These are phyloP conservation scores for Pseudococcus jackbeardsleyi DNA, from an alignment of 2,888 invertebrate species.

Conservation along the genomic window DNA sequence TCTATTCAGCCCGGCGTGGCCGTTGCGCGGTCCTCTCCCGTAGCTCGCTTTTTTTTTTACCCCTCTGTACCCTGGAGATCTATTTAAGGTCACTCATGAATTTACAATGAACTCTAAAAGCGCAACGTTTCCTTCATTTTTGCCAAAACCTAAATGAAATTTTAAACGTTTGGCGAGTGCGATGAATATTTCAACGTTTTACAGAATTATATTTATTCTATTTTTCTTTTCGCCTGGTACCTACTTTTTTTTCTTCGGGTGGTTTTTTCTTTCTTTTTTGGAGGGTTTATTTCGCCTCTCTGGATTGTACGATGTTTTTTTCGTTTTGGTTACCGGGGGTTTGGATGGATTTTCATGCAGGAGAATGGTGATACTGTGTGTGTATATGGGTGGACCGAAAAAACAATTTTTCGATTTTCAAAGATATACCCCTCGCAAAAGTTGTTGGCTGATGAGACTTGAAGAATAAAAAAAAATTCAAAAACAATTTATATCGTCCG, in stretches of 20 bases:
- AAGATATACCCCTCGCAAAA: too few relatives aligned
- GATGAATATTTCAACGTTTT: constrained; percentile 41
- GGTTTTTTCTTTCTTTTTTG: background rate
- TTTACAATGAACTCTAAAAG: constrained; percentile 51
- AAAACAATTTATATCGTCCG: too few relatives aligned
- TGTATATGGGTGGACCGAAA: too few relatives aligned
- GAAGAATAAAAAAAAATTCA: too few relatives aligned
- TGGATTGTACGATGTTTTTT: too few relatives aligned
- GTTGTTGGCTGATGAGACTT: too few relatives aligned
- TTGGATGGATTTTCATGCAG: too few relatives aligned
- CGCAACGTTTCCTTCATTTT: constrained; percentile 30
- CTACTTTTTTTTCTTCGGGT: background rate
- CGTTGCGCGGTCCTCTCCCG: background rate
- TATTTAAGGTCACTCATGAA: constrained; percentile 53
- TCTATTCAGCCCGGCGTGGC: background rate
- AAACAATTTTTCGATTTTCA: too few relatives aligned
- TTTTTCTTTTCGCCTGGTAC: background rate
- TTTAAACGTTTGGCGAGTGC: constrained; percentile 48
- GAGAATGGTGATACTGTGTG: too few relatives aligned
- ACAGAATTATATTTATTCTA: constrained; percentile 43
- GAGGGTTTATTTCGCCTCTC: background rate
- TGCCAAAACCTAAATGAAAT: constrained; percentile 49
- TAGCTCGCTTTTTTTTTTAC: background rate
- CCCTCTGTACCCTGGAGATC: background rate
- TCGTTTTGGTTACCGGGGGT: too few relatives aligned